phyloP scores from a whole-genome alignment of 2,797 vertebrate species.

The Carcharodon carcharias region DNA sequence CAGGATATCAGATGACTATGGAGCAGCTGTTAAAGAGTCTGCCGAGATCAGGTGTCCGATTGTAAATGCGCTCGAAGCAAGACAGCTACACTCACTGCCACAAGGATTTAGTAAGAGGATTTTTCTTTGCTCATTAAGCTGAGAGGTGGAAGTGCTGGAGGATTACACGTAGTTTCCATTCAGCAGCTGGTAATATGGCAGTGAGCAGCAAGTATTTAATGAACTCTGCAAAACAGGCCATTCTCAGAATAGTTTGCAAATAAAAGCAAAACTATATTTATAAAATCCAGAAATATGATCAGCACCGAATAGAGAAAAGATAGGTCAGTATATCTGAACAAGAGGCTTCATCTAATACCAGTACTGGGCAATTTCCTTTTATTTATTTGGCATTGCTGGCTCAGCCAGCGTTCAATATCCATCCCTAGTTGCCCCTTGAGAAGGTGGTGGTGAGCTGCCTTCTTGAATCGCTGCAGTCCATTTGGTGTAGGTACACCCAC shows the following conservation, averaged over 20 bases:
- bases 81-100: background rate
- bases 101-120: background rate
- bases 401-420: too few relatives aligned
- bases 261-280: background rate
- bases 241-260: background rate
- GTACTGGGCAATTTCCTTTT: background rate
- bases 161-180: background rate
- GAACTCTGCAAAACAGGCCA: background rate
- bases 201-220: background rate
- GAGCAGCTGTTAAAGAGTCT: background rate
- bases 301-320: background rate
- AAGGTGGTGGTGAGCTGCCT: too few relatives aligned
- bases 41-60: background rate
- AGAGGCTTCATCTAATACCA: background rate
- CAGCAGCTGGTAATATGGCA: slow-evolving; percentile 7
- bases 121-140: background rate
- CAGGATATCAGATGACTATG: background rate
- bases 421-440: too few relatives aligned
- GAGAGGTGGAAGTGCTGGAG: background rate
- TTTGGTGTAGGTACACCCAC: too few relatives aligned
- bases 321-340: background rate
- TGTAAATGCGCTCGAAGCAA: background rate
- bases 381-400: too few relatives aligned
- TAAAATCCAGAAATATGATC: background rate
- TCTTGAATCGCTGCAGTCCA: too few relatives aligned